Conservation (phyloP, 2,113 vertebrate species). For the Podocnemis expansa region DNA sequence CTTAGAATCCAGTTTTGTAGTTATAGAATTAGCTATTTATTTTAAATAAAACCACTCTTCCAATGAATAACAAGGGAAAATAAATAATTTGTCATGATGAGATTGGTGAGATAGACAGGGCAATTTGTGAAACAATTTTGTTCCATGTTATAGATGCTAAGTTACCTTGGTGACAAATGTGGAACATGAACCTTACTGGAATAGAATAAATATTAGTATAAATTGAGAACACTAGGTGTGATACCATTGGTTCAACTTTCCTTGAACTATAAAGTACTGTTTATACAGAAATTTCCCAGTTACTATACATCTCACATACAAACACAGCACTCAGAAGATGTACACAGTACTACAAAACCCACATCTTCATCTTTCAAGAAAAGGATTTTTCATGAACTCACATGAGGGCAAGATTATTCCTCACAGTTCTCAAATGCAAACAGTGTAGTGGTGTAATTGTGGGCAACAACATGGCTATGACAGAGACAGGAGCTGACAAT, state of each 20-base stretch:
- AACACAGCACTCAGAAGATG: background rate
- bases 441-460: background rate
- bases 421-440: background rate
- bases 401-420: background rate
- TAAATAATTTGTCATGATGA: slow-evolving; percentile 19
- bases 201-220: background rate
- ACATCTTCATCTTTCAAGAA: background rate
- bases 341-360: background rate
- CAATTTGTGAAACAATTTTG: background rate
- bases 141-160: background rate
- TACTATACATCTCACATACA: background rate
- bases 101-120: background rate
- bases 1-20: slow-evolving; percentile 12
- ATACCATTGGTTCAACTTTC: slow-evolving; percentile 16
- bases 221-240: background rate
- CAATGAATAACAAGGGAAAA: slow-evolving; percentile 7
- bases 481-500: background rate
- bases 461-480: background rate
- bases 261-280: background rate
- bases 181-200: background rate
- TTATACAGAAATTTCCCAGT: background rate
- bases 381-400: background rate
- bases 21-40: slow-evolving; percentile 37
- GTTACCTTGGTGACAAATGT: slow-evolving; percentile 9
- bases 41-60: slow-evolving; percentile 43